Evolutionary conservation across 2,113 vertebrate species (phyloP).

Genomic region (Ceyx margarethae): DNA sequence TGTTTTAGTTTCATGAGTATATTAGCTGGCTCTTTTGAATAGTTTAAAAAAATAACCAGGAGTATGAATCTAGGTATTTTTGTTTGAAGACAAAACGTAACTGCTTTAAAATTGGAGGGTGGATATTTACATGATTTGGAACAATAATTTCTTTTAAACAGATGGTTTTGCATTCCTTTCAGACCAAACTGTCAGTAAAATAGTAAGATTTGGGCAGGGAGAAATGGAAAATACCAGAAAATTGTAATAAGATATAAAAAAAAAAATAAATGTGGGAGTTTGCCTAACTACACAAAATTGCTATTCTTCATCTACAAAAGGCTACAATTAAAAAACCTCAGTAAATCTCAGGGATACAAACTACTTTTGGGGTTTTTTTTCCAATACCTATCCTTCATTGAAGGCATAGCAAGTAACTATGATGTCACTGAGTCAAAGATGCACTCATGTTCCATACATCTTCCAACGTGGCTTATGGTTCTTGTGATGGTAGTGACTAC

Average conservation of each 20-base stretch:
- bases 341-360: too few relatives aligned
- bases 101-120: not conserved
- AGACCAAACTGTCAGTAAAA: not conserved
- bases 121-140: not conserved
- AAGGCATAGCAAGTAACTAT: too few relatives aligned
- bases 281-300: not conserved
- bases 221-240: not conserved
- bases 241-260: not conserved
- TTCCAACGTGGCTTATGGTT: not conserved
- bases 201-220: not conserved
- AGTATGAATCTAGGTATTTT: not conserved
- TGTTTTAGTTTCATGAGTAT: not conserved
- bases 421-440: not conserved
- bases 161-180: not conserved
- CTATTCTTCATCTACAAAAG: too few relatives aligned
- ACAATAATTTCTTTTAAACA: not conserved
- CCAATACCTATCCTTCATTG: too few relatives aligned
- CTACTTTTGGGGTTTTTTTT: too few relatives aligned
- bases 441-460: not conserved
- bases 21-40: not conserved
- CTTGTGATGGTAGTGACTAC: not conserved
- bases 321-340: too few relatives aligned
- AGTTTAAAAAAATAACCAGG: not conserved
- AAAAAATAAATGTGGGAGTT: not conserved
- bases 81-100: not conserved